A percentile compares a stretch with the other conserved stretches of the same genome.
phyloP scores from a whole-genome alignment of 1,140 invertebrate species.

The Ylistrum balloti region DNA sequence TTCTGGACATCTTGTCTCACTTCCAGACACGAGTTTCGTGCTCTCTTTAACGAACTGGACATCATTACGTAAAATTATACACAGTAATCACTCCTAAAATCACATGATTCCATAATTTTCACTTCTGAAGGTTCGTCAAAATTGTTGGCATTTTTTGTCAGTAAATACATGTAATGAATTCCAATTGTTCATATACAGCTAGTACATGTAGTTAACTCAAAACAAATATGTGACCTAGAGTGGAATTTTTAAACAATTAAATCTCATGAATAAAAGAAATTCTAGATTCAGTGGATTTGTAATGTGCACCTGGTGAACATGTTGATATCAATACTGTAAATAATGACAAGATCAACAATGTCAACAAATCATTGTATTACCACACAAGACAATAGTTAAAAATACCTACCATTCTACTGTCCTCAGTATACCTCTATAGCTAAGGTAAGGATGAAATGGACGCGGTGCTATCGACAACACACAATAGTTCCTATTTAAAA shows the following conservation, averaged over 20 bases:
- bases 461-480: not conserved
- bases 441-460: constrained; percentile 22
- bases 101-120: not conserved
- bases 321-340: not conserved
- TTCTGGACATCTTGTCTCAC: not conserved
- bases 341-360: not conserved
- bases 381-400: not conserved
- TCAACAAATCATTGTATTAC: not conserved
- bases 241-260: constrained; percentile 1
- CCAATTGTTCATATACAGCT: not conserved
- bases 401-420: constrained; percentile 19
- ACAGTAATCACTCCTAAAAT: not conserved
- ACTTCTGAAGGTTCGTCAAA: not conserved
- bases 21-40: not conserved
- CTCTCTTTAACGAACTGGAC: not conserved
- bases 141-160: not conserved
- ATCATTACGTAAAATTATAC: not conserved
- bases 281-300: not conserved
- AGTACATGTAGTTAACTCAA: not conserved
- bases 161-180: not conserved
- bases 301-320: not conserved
- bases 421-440: not conserved
- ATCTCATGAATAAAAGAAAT: constrained; percentile 19
- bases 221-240: not conserved
- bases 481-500: not conserved